These are phyloP conservation scores for Poeciliopsis gracilis DNA, from an alignment of 2,797 vertebrate species.

Conservation along the genomic window DNA sequence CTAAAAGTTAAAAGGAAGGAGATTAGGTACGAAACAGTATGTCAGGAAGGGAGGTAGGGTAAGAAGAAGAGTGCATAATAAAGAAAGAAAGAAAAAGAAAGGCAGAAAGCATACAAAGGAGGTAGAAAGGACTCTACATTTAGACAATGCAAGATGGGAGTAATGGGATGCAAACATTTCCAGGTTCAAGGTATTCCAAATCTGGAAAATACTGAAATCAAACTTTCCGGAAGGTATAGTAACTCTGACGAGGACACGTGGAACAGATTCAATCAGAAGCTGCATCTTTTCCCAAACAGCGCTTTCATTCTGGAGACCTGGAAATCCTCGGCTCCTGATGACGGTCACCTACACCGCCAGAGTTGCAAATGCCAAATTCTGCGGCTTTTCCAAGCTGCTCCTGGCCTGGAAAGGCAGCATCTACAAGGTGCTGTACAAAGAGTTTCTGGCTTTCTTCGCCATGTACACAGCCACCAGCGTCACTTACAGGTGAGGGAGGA, in stretches of 20 bases:
- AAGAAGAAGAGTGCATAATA: neutral
- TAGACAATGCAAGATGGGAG: neutral
- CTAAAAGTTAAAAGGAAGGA: neutral
- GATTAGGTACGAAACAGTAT: neutral
- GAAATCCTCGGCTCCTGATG: constrained; percentile 72
- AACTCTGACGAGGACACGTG: neutral
- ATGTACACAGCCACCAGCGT: constrained; percentile 89
- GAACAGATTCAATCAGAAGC: neutral
- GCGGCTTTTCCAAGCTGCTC: constrained; percentile 92
- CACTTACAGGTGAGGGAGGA: constrained; percentile 85
- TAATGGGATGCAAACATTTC: neutral
- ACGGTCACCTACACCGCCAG: constrained; percentile 93
- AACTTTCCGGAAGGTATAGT: neutral
- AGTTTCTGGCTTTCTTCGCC: constrained; percentile 90
- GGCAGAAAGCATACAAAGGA: neutral
- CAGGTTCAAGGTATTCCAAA: neutral
- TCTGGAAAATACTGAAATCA: neutral
- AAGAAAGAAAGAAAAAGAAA: neutral
- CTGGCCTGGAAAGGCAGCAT: constrained; percentile 94
- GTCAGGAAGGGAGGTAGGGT: neutral
- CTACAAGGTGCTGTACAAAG: constrained; percentile 94
- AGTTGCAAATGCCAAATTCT: constrained; percentile 92
- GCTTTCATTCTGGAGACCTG: neutral
- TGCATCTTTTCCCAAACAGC: constrained; percentile 1
- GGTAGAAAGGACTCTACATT: no score